Evolutionary conservation across 1,140 invertebrate genomes (phyloP).

Genomic region (Brachionus paranguensis): DNA sequence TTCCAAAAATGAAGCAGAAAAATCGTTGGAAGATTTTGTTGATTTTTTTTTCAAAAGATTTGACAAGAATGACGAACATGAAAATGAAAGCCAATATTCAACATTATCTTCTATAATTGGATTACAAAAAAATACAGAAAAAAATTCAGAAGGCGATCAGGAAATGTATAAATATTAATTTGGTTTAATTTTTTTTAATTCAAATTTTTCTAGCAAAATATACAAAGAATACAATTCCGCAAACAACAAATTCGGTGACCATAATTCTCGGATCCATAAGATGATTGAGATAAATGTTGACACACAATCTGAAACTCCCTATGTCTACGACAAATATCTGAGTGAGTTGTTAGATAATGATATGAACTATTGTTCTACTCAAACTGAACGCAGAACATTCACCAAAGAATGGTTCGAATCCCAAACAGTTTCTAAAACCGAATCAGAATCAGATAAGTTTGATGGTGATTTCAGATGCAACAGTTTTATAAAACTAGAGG

Average conservation of each 20-base stretch:
- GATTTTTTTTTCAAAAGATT: background rate
- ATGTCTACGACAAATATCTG: slow-evolving; percentile 8
- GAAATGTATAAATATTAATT: background rate
- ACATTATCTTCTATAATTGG: slow-evolving; percentile 21
- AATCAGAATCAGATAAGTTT: background rate
- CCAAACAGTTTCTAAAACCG: background rate
- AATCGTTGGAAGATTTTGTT: slow-evolving; percentile 11
- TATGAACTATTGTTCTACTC: background rate
- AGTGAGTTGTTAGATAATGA: slow-evolving; percentile 1
- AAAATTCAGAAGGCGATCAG: background rate
- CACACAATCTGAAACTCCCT: background rate
- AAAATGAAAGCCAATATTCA: slow-evolving; percentile 12
- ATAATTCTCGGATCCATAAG: background rate
- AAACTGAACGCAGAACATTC: background rate
- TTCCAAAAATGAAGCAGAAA: background rate
- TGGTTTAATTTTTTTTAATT: background rate
- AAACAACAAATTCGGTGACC: background rate
- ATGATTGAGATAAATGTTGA: slow-evolving; percentile 26
- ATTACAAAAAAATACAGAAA: background rate
- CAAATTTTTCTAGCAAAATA: background rate
- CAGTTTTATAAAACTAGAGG: slow-evolving; percentile 17
- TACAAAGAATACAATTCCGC: background rate
- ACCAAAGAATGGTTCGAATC: background rate
- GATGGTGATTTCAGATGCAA: background rate
- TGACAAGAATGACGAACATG: background rate